Percentiles rank a stretch among this genome's conserved stretches.
Evolutionary conservation across 2,888 invertebrate species (phyloP).

Genomic region (Synanthedon tipuliformis): DNA sequence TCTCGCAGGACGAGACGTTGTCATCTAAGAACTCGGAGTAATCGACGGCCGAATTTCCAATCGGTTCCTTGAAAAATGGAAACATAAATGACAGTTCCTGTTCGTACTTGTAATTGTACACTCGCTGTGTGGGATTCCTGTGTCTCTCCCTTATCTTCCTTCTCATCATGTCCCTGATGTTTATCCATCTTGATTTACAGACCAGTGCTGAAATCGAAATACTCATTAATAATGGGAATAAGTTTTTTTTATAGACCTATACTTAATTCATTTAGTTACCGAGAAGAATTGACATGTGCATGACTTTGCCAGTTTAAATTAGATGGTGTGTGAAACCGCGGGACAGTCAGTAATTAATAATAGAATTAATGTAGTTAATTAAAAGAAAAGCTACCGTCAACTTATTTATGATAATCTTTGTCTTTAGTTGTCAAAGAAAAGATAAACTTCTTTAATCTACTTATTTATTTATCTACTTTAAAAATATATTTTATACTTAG

Average conservation of each 20-base stretch:
- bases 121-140: conserved; percentile 28
- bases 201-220: conserved; percentile 28
- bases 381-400: no score
- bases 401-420: no score
- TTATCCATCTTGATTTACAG: conserved; percentile 53
- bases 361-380: no score
- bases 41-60: conserved; percentile 13
- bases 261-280: no score
- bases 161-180: conserved; percentile 56
- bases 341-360: no score
- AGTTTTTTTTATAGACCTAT: no score
- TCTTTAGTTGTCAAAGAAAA: no score
- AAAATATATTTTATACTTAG: no score
- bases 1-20: conserved; percentile 18
- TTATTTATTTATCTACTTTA: no score
- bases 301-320: no score
- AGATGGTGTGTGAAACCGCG: background rate
- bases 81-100: conserved; percentile 44
- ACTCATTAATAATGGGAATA: background rate
- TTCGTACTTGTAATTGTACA: conserved; percentile 52
- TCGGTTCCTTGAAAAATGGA: conserved; percentile 37
- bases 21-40: conserved; percentile 32
- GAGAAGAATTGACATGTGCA: no score
- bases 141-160: conserved; percentile 37
- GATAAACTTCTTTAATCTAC: no score